Conservation (phyloP, 2,113 vertebrate genomes). For the Pterocles orientalis region DNA sequence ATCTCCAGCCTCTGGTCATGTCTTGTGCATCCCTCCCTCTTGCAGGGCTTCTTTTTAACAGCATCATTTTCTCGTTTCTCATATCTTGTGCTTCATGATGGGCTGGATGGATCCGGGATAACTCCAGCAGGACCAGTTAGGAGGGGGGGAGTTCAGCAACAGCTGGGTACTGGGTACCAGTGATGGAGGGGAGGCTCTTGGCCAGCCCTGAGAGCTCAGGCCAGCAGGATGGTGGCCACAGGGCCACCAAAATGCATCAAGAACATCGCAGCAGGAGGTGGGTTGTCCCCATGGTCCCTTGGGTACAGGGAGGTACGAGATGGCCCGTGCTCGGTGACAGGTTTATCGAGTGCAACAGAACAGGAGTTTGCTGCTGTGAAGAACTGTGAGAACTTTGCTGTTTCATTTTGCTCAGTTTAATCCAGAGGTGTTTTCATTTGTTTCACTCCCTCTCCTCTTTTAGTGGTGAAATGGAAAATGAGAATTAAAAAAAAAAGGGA, state of each 20-base stretch:
- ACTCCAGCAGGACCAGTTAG: not conserved
- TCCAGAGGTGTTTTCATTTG: not conserved
- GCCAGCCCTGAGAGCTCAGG: not conserved
- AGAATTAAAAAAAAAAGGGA: not conserved
- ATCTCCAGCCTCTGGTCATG: not conserved
- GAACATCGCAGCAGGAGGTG: not conserved
- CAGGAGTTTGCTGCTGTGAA: not conserved
- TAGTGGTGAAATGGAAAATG: not conserved
- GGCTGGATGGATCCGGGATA: not conserved
- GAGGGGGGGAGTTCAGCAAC: accelerated
- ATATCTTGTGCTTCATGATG: accelerated
- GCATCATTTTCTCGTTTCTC: not conserved
- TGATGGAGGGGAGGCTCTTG: not conserved
- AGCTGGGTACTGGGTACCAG: accelerated
- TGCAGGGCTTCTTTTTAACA: not conserved
- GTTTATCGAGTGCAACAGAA: not conserved
- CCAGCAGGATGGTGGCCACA: not conserved
- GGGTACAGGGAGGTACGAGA: not conserved
- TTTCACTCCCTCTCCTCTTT: not conserved
- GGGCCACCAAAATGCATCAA: not conserved
- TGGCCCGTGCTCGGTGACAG: accelerated
- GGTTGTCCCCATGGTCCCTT: not conserved
- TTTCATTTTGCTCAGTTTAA: not conserved
- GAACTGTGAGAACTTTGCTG: not conserved
- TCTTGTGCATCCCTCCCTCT: not conserved